phyloP scores from a whole-genome alignment of 2,113 vertebrate genomes.

The Mus pahari region DNA sequence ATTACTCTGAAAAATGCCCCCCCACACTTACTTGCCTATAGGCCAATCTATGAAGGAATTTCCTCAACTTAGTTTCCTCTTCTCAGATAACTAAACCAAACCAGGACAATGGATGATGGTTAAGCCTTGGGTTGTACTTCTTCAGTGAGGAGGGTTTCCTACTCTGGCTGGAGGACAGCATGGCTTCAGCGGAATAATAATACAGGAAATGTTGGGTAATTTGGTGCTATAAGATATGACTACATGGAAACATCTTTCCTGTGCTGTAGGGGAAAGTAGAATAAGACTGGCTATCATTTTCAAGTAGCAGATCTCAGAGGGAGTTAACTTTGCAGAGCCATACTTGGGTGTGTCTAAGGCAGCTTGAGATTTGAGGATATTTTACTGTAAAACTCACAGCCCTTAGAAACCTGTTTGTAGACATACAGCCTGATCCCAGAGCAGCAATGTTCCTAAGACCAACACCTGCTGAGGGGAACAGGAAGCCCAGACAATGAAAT shows the following conservation, averaged over 20 bases:
- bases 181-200: background rate
- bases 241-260: background rate
- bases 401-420: background rate
- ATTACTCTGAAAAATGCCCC: background rate
- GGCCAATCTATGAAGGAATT: background rate
- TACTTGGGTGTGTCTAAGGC: background rate
- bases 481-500: background rate
- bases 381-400: background rate
- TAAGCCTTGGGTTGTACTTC: background rate
- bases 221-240: background rate
- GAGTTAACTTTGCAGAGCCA: background rate
- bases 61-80: background rate
- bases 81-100: background rate
- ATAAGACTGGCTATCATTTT: background rate
- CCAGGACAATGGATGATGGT: background rate
- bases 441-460: background rate
- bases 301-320: background rate
- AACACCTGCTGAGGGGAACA: background rate
- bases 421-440: background rate
- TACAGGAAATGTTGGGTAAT: background rate
- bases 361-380: background rate
- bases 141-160: background rate
- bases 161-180: background rate
- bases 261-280: background rate
- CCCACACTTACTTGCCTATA: background rate